Evolutionary conservation across 1,140 invertebrate genomes (phyloP).

Genomic region (Drosophila fuyamai): DNA sequence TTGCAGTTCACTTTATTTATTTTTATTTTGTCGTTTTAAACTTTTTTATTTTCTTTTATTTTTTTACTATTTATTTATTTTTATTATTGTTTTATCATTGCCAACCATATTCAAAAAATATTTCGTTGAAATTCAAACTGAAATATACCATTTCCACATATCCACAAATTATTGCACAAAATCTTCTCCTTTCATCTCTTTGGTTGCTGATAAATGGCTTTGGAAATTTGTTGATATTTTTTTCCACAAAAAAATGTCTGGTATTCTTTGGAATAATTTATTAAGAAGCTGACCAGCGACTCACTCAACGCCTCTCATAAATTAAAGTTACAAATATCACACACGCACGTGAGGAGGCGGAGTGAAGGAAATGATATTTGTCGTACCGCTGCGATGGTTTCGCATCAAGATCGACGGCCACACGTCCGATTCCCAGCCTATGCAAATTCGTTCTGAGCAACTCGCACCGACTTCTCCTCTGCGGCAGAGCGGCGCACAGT

Average conservation of each 20-base stretch:
- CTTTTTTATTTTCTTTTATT: not conserved
- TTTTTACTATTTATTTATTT: not conserved
- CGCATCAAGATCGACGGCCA: conserved; percentile 46
- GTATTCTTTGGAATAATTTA: conserved; percentile 67
- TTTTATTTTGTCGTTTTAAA: no score
- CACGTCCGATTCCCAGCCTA: conserved; percentile 61
- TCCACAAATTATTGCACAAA: conserved; percentile 48
- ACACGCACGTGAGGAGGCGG: conserved; percentile 27
- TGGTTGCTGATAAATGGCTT: conserved; percentile 62
- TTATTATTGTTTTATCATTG: not conserved
- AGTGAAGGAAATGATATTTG: conserved; percentile 37
- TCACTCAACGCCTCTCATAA: conserved; percentile 68
- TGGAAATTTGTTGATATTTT: conserved; percentile 52
- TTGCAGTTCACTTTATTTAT: no score
- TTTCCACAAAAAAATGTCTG: conserved; percentile 54
- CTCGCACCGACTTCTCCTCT: conserved; percentile 19
- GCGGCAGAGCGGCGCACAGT: conserved; percentile 11
- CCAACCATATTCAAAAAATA: no score
- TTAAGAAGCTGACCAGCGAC: conserved; percentile 47
- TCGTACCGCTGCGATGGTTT: conserved; percentile 49
- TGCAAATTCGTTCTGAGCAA: conserved; percentile 72
- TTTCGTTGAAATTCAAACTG: conserved; percentile 1
- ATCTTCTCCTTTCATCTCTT: conserved; percentile 40
- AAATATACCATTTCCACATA: conserved; percentile 50
- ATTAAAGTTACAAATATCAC: conserved; percentile 68